These are phyloP conservation scores for Caenorhabditis briggsae DNA, from an alignment of 1,140 invertebrate genomes.

Conservation along the genomic window DNA sequence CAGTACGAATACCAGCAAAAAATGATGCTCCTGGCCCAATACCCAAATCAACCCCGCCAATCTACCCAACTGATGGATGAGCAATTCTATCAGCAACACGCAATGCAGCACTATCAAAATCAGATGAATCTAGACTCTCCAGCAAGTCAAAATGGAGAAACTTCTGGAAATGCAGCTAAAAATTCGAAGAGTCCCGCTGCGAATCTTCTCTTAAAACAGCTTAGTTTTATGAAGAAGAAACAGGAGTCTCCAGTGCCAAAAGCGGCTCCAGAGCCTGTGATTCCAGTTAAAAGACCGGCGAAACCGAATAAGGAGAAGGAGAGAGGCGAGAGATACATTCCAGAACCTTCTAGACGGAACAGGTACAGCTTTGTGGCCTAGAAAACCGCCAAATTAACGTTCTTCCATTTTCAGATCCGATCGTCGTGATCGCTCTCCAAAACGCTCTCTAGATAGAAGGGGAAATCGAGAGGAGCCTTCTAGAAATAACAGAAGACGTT, in stretches of 20 bases:
- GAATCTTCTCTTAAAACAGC: slow-evolving; percentile 8
- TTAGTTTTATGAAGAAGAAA: slow-evolving; percentile 16
- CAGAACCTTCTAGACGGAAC: neutral
- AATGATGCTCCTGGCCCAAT: slow-evolving; percentile 44
- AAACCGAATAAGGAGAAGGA: slow-evolving; percentile 46
- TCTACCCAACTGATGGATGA: slow-evolving; percentile 7
- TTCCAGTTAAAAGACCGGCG: neutral
- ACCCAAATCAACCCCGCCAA: neutral
- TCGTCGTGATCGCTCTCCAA: neutral
- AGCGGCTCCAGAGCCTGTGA: neutral
- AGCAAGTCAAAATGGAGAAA: no score
- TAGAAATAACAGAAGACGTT: neutral
- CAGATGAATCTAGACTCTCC: neutral
- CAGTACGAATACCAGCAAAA: slow-evolving; percentile 35
- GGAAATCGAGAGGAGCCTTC: neutral
- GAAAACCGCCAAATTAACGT: neutral
- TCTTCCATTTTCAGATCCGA: neutral
- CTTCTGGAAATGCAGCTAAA: neutral
- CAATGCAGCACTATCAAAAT: neutral
- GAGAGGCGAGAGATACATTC: neutral
- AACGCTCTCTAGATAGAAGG: neutral
- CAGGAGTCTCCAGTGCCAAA: neutral
- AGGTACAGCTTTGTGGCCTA: neutral
- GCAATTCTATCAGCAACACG: slow-evolving; percentile 26
- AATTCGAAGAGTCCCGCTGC: neutral